phyloP scores from a whole-genome alignment of 37 sponge, comb jelly and placozoan genomes.

The Trichoplax adhaerens region DNA sequence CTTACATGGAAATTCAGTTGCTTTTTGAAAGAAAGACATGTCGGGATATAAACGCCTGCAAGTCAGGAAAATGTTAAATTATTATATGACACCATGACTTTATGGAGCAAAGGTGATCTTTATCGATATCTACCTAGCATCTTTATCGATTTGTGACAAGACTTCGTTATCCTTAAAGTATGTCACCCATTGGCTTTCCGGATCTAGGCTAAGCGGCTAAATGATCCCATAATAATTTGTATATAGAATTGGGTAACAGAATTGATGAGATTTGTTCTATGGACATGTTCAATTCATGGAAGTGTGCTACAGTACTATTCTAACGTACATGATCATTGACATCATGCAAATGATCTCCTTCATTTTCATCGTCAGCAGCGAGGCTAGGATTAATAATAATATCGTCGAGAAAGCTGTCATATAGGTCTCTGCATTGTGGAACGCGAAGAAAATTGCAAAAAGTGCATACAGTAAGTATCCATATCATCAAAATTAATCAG shows the following conservation, averaged over 20 bases:
- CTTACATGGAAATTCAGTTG: slow-evolving; percentile 55
- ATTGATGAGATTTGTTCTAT: background rate
- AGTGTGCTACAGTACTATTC: background rate
- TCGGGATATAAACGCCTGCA: slow-evolving; percentile 69
- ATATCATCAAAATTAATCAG: background rate
- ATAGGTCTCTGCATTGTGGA: slow-evolving; percentile 23
- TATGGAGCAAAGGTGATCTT: background rate
- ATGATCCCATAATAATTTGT: background rate
- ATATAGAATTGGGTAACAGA: slow-evolving; percentile 8
- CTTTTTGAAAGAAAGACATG: slow-evolving; percentile 82
- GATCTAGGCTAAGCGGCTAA: slow-evolving; percentile 73
- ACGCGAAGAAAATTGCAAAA: background rate
- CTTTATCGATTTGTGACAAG: slow-evolving; percentile 79
- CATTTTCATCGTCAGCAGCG: slow-evolving; percentile 8
- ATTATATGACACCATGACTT: background rate
- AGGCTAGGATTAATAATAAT: slow-evolving; percentile 38
- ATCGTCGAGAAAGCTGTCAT: slow-evolving; percentile 39
- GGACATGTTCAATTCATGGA: background rate
- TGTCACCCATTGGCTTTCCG: slow-evolving; percentile 49
- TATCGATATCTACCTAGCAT: slow-evolving; percentile 19
- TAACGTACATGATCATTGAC: slow-evolving; percentile 48
- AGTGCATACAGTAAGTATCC: background rate
- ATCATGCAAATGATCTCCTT: background rate
- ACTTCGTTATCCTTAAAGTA: slow-evolving; percentile 83
- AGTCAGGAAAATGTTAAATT: background rate